phyloP scores from a whole-genome alignment of 2,888 invertebrate genomes.

The Acronicta alni region DNA sequence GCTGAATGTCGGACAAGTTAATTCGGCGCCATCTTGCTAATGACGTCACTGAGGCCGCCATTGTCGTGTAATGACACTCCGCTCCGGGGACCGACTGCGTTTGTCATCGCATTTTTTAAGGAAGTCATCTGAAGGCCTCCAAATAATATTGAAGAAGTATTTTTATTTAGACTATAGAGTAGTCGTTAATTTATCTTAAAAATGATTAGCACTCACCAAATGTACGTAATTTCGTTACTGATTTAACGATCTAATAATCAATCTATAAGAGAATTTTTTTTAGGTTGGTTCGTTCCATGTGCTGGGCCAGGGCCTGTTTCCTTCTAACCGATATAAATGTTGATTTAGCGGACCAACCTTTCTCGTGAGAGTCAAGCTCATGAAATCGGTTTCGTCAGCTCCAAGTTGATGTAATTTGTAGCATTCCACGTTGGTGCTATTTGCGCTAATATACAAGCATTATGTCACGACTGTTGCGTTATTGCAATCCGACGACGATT shows the following conservation, averaged over 20 bases:
- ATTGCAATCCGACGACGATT: conserved; percentile 12
- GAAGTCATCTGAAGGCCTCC: neutral
- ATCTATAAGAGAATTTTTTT: too few species aligned
- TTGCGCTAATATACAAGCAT: neutral
- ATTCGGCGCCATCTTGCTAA: conserved; percentile 56
- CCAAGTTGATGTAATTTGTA: neutral
- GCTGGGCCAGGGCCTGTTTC: too few species aligned
- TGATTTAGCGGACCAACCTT: too few species aligned
- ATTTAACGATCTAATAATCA: too few species aligned
- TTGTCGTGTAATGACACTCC: conserved; percentile 44
- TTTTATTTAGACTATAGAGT: neutral
- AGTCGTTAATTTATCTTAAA: too few species aligned
- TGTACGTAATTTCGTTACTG: too few species aligned
- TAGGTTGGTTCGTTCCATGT: too few species aligned
- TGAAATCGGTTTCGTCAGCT: too few species aligned
- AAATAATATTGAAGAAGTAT: neutral
- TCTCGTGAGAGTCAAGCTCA: too few species aligned
- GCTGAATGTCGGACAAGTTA: conserved; percentile 55
- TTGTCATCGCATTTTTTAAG: conserved; percentile 12
- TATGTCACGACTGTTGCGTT: conserved; percentile 16
- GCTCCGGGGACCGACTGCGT: conserved; percentile 1
- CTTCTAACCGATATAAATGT: too few species aligned
- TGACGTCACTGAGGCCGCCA: conserved; percentile 51
- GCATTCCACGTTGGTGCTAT: too few species aligned
- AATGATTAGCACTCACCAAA: too few species aligned